Conservation (phyloP, 2,113 vertebrate genomes). For the Chionis minor region DNA sequence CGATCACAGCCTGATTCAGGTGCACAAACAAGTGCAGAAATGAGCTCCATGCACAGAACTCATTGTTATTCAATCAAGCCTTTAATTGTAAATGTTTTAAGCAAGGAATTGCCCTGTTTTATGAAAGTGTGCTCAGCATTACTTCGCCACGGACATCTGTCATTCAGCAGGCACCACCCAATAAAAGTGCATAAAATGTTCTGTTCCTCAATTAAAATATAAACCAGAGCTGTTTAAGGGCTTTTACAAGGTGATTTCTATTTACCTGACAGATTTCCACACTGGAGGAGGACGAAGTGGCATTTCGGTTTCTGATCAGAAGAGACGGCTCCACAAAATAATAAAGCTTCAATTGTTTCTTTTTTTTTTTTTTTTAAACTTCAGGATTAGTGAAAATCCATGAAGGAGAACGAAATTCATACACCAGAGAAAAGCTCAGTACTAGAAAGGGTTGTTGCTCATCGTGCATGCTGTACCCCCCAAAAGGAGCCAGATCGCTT, state of each 20-base stretch:
- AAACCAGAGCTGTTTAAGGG: constrained; percentile 64
- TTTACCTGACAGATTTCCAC: constrained; percentile 66
- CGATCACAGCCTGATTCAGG: constrained; percentile 41
- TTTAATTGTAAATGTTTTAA: constrained; percentile 67
- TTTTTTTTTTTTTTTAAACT: not conserved
- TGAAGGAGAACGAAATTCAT: not conserved
- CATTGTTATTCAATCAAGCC: constrained; percentile 52
- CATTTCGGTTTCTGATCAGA: constrained; percentile 59
- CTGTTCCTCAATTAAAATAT: constrained; percentile 71
- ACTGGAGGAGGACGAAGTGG: constrained; percentile 12
- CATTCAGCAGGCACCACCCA: constrained; percentile 67
- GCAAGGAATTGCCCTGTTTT: constrained; percentile 55
- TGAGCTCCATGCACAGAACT: constrained; percentile 31
- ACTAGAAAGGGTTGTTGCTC: not conserved
- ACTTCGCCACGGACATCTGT: constrained; percentile 48
- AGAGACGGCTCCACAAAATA: not conserved
- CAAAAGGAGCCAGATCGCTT: not conserved
- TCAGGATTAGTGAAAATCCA: not conserved
- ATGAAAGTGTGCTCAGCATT: constrained; percentile 53
- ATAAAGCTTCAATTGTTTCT: not conserved
- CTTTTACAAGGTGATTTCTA: constrained; percentile 66
- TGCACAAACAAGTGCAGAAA: constrained; percentile 58
- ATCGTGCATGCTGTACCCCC: not conserved
- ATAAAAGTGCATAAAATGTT: constrained; percentile 67
- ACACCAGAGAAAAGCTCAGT: not conserved